These are phyloP conservation scores for Pocillopora meandrina DNA, from an alignment of 92 coral and sea anemone species.

Conservation along the genomic window DNA sequence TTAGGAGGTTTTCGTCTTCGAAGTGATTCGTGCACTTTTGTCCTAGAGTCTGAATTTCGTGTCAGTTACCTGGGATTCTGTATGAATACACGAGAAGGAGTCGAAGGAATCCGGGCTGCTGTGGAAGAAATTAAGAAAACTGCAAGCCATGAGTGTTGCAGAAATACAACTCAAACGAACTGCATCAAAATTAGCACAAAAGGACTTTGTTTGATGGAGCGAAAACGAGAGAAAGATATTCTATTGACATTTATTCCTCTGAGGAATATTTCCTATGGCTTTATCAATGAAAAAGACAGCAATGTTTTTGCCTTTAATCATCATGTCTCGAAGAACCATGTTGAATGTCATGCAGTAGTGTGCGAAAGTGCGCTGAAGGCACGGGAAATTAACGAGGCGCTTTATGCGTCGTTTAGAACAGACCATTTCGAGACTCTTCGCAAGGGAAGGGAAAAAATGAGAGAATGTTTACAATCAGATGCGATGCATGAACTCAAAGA, in stretches of 20 bases:
- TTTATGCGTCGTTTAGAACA: slow-evolving; percentile 68
- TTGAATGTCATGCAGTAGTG: slow-evolving; percentile 68
- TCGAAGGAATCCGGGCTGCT: slow-evolving; percentile 57
- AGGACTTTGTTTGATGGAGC: slow-evolving; percentile 48
- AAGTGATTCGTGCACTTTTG: slow-evolving; percentile 44
- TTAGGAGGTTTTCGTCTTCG: slow-evolving; percentile 35
- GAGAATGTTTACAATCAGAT: slow-evolving; percentile 31
- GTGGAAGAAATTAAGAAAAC: slow-evolving; percentile 37
- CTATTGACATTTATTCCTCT: slow-evolving; percentile 54
- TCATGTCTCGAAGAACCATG: slow-evolving; percentile 67
- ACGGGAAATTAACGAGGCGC: slow-evolving; percentile 53
- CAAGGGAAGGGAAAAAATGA: slow-evolving; percentile 48
- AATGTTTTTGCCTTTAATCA: slow-evolving; percentile 78
- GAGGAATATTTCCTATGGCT: slow-evolving; percentile 75
- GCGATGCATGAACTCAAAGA: background rate
- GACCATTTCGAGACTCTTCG: slow-evolving; percentile 74
- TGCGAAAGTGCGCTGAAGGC: slow-evolving; percentile 63
- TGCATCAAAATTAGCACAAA: slow-evolving; percentile 46
- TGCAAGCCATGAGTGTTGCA: slow-evolving; percentile 28
- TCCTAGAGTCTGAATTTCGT: slow-evolving; percentile 44
- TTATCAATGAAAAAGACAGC: slow-evolving; percentile 45
- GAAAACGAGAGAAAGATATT: slow-evolving; percentile 35
- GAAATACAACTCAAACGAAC: slow-evolving; percentile 42
- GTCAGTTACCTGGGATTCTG: slow-evolving; percentile 68
- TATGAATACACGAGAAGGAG: slow-evolving; percentile 41